Percentiles rank a stretch among this genome's conserved stretches.
phyloP scores from a whole-genome alignment of 2,888 invertebrate genomes.

The Watsonalla cultraria region DNA sequence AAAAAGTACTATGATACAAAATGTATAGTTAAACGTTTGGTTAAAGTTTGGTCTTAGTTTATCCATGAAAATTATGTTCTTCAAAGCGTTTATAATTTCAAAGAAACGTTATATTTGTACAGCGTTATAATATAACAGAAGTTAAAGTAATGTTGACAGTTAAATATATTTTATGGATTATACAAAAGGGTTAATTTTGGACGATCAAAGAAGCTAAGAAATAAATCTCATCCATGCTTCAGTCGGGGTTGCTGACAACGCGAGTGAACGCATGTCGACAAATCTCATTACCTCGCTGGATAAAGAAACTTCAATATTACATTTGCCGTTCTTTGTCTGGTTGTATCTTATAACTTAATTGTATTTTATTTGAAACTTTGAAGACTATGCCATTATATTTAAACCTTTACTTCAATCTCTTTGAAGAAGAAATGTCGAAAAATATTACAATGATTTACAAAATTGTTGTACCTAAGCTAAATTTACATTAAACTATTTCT shows the following conservation, averaged over 20 bases:
- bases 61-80: no score
- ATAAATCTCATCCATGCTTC: constrained; percentile 40
- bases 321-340: constrained; percentile 51
- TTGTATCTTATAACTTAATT: constrained; percentile 19
- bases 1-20: no score
- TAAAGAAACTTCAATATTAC: constrained; percentile 57
- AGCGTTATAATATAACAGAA: neutral
- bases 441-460: no score
- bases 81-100: no score
- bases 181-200: constrained; percentile 21
- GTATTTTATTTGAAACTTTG: neutral
- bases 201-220: constrained; percentile 49
- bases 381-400: neutral
- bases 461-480: no score
- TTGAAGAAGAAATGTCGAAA: no score
- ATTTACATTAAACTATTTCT: no score
- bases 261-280: constrained; percentile 57
- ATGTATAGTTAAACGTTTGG: no score
- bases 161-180: constrained; percentile 15
- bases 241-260: constrained; percentile 39
- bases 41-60: no score
- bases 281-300: constrained; percentile 65
- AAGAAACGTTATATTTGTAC: no score
- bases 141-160: constrained; percentile 5
- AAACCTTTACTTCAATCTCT: no score